Conservation (phyloP, 2,113 vertebrate genomes). For the Pituophis catenifer region DNA sequence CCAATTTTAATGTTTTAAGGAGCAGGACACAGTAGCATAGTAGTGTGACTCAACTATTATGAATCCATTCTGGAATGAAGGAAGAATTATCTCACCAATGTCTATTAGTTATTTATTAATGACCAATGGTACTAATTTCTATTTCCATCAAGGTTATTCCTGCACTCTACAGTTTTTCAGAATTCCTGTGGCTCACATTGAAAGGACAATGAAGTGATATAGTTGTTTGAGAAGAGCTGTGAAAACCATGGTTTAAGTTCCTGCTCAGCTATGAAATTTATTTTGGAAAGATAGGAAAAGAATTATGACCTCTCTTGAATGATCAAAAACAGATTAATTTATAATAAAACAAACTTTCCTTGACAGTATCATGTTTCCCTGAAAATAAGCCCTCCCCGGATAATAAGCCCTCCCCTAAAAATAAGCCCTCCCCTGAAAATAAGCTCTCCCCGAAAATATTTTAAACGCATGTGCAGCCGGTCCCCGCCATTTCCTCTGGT, state of each 20-base stretch:
- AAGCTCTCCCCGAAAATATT: too few species aligned
- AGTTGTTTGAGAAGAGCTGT: neutral
- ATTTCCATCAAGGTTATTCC: neutral
- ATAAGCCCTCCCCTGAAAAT: too few species aligned
- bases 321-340: neutral
- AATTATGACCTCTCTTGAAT: neutral
- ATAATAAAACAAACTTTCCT: neutral
- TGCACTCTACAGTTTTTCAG: neutral
- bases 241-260: neutral
- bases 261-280: neutral
- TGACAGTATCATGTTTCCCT: too few species aligned
- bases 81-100: slow-evolving; percentile 19
- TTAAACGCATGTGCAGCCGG: too few species aligned
- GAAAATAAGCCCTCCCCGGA: too few species aligned
- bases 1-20: neutral
- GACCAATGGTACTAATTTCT: neutral
- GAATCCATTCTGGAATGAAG: slow-evolving; percentile 7
- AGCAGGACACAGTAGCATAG: slow-evolving; percentile 25
- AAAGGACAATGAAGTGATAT: neutral
- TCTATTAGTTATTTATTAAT: neutral
- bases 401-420: too few species aligned
- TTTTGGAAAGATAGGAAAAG: neutral
- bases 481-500: too few species aligned
- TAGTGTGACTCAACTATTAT: slow-evolving; percentile 33
- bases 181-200: neutral